Conservation (phyloP, 1,140 invertebrate species). For the Heliconius hewitsoni region DNA sequence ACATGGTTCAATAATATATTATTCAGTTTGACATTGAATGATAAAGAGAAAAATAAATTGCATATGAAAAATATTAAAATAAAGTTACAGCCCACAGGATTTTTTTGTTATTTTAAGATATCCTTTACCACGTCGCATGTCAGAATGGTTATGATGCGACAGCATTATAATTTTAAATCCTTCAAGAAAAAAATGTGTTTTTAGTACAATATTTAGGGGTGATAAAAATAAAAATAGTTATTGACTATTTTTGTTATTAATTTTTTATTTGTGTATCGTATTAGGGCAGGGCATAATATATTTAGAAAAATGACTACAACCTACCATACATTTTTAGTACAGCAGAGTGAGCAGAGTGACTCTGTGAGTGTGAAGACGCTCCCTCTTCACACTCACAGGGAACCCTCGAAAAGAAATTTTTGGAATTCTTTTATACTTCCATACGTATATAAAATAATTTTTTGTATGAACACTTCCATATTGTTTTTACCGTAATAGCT, state of each 20-base stretch:
- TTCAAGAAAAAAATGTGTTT: background rate
- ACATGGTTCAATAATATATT: no score
- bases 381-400: no score
- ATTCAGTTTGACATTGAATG: no score
- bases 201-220: background rate
- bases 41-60: background rate
- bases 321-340: no score
- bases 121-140: background rate
- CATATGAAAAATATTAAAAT: slow-evolving; percentile 1
- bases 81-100: background rate
- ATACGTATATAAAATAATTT: background rate
- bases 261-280: no score
- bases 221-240: background rate
- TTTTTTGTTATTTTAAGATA: background rate
- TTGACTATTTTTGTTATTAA: background rate
- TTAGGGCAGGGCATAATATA: no score
- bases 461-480: background rate
- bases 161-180: background rate
- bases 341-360: no score
- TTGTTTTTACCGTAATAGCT: background rate
- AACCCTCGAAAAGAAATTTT: no score
- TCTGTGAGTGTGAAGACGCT: no score
- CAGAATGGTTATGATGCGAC: background rate
- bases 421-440: no score
- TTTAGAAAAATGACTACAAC: no score